Evolutionary conservation across 2,888 invertebrate species (phyloP).

Genomic region (Latheticus oryzae): DNA sequence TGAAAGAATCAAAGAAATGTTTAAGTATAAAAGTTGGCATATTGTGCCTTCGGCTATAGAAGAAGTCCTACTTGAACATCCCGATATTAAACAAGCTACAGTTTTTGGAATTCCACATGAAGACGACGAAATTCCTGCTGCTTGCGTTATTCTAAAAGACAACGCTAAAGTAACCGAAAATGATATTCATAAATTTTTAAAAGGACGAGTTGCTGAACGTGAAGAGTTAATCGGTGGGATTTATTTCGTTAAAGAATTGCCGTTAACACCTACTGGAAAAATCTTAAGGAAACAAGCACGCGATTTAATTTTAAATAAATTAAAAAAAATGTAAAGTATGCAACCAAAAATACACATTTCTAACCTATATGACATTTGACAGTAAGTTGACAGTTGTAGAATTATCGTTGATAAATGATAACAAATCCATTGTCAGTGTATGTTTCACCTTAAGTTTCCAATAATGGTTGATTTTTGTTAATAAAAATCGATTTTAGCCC

Average conservation of each 20-base stretch:
- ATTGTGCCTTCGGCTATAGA: slow-evolving; percentile 58
- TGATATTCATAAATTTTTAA: slow-evolving; percentile 35
- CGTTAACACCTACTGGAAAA: slow-evolving; percentile 44
- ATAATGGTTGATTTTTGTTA: slow-evolving; percentile 11
- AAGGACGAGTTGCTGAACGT: slow-evolving; percentile 36
- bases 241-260: slow-evolving; percentile 31
- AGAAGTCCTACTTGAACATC: slow-evolving; percentile 50
- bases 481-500: background rate
- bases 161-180: slow-evolving; percentile 13
- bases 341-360: no score
- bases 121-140: slow-evolving; percentile 50
- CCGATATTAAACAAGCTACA: slow-evolving; percentile 51
- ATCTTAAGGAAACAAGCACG: slow-evolving; percentile 14
- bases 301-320: no score
- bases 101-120: slow-evolving; percentile 54
- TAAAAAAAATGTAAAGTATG: no score
- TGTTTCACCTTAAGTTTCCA: background rate
- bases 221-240: slow-evolving; percentile 43
- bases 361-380: background rate
- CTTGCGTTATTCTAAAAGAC: slow-evolving; percentile 41
- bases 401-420: slow-evolving; percentile 7
- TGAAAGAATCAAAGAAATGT: slow-evolving; percentile 55
- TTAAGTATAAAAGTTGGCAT: slow-evolving; percentile 55
- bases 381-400: background rate
- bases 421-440: background rate